Conservation (phyloP, 2,113 vertebrate genomes). For the Neogale vison region DNA sequence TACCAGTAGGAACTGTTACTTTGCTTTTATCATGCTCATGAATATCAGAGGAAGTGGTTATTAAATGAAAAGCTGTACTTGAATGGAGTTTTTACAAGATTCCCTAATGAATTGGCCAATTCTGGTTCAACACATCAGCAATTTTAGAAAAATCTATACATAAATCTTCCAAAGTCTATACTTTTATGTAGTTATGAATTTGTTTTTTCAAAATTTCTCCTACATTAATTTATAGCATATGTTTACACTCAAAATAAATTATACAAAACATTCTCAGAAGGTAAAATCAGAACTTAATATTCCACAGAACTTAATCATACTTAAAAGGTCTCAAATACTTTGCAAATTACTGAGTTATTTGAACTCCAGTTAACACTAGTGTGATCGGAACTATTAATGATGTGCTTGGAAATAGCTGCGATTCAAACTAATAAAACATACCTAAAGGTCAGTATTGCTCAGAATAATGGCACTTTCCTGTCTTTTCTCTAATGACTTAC, state of each 20-base stretch:
- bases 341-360: background rate
- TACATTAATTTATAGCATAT: background rate
- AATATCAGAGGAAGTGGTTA: background rate
- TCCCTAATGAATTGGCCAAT: background rate
- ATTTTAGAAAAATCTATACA: background rate
- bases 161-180: background rate
- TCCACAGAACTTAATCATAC: background rate
- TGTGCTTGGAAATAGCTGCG: background rate
- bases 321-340: background rate
- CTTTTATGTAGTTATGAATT: background rate
- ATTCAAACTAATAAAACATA: background rate
- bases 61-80: slow-evolving; percentile 29
- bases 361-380: background rate
- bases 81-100: background rate
- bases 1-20: background rate
- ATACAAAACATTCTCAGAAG: background rate
- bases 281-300: slow-evolving; percentile 12
- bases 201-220: background rate
- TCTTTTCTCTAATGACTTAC: background rate
- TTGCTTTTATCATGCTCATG: background rate
- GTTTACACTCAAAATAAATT: background rate
- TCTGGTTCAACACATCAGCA: background rate
- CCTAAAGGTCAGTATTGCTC: background rate
- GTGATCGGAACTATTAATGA: background rate
- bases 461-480: background rate